Conservation (phyloP, 2,797 vertebrate species). For the Chelmon rostratus region DNA sequence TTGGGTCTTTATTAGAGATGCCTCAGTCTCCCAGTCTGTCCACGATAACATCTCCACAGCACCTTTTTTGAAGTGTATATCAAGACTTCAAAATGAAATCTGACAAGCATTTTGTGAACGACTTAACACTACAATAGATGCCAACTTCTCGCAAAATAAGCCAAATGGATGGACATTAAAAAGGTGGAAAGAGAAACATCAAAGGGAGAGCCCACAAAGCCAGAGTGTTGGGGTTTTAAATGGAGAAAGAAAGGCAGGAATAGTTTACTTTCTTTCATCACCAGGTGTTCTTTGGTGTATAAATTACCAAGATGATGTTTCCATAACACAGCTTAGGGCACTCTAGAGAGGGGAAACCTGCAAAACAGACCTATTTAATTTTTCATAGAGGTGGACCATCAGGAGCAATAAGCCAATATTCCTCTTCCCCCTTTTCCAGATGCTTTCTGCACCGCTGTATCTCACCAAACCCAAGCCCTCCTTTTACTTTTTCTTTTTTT, state of each 20-base stretch:
- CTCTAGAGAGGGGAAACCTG: slow-evolving; percentile 93
- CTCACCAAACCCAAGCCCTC: slow-evolving; percentile 91
- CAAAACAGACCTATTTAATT: slow-evolving; percentile 98
- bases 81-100: slow-evolving; percentile 71
- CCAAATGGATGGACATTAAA: slow-evolving; percentile 77
- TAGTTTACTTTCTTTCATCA: slow-evolving; percentile 92
- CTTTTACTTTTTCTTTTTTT: slow-evolving; percentile 50
- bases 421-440: slow-evolving; percentile 97
- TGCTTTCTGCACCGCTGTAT: slow-evolving; percentile 95
- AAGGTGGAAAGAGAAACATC: slow-evolving; percentile 85
- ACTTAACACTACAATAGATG: slow-evolving; percentile 56
- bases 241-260: slow-evolving; percentile 61
- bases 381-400: slow-evolving; percentile 96
- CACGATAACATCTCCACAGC: slow-evolving; percentile 66
- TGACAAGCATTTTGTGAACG: slow-evolving; percentile 66
- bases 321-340: slow-evolving; percentile 93
- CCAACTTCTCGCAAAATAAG: slow-evolving; percentile 63
- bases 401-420: slow-evolving; percentile 98
- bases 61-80: slow-evolving; percentile 63
- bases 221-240: slow-evolving; percentile 73
- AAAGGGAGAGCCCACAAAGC: slow-evolving; percentile 81
- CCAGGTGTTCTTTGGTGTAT: slow-evolving; percentile 95
- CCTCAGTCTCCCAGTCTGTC: slow-evolving; percentile 52
- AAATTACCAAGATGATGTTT: slow-evolving; percentile 97
- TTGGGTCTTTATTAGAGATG: slow-evolving; percentile 81